Percentiles rank a stretch among this genome's conserved stretches.
These are phyloP conservation scores for Phaonia tiefii DNA, from an alignment of 2,888 invertebrate genomes.

Conservation along the genomic window DNA sequence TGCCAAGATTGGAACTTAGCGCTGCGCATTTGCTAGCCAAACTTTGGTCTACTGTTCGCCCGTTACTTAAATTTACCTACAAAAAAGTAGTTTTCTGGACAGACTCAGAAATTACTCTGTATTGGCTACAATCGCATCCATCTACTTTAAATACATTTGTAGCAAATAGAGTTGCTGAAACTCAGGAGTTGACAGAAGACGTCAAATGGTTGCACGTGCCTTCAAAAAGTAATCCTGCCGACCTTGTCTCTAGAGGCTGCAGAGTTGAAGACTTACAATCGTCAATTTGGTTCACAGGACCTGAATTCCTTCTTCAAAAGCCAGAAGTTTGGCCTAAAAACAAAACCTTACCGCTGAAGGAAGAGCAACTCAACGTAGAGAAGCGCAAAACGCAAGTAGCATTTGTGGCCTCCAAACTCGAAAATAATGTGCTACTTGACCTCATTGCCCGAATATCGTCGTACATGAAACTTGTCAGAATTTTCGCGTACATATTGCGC, in stretches of 20 bases:
- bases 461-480: no score
- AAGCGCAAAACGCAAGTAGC: no score
- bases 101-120: constrained; percentile 63
- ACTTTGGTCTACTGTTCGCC: background rate
- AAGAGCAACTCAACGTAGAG: no score
- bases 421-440: no score
- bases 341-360: no score
- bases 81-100: constrained; percentile 48
- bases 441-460: no score
- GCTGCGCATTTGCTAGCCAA: constrained; percentile 39
- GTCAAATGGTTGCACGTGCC: constrained; percentile 59
- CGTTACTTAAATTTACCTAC: background rate
- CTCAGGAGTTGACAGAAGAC: constrained; percentile 17
- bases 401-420: no score
- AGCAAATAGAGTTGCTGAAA: constrained; percentile 57
- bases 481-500: no score
- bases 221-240: constrained; percentile 56
- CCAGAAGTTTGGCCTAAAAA: constrained; percentile 21
- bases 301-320: constrained; percentile 36
- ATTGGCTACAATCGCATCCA: constrained; percentile 62
- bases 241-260: constrained; percentile 56
- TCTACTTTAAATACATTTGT: constrained; percentile 59
- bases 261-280: constrained; percentile 41
- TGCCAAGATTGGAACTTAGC: constrained; percentile 55
- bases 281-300: constrained; percentile 54